These are phyloP conservation scores for Tillus elongatus DNA, from an alignment of 2,888 invertebrate genomes.

Conservation along the genomic window DNA sequence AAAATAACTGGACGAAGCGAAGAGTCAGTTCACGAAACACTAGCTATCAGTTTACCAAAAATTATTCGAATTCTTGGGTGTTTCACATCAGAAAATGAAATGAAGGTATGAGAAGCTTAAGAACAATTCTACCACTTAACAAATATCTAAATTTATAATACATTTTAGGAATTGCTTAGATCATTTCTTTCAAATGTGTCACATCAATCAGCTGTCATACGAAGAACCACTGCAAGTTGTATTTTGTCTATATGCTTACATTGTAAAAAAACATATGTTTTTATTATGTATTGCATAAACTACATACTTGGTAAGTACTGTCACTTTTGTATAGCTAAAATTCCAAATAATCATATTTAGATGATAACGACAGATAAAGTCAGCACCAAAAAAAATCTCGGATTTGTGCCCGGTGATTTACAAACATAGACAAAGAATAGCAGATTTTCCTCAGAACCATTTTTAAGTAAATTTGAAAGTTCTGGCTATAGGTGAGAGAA, in stretches of 20 bases:
- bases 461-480: too few species aligned
- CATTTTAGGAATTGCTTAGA: constrained; percentile 53
- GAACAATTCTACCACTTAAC: too few species aligned
- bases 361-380: too few species aligned
- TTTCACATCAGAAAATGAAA: constrained; percentile 62
- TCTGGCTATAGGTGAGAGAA: too few species aligned
- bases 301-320: constrained; percentile 49
- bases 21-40: constrained; percentile 60
- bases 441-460: too few species aligned
- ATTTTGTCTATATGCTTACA: constrained; percentile 72
- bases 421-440: too few species aligned
- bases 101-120: constrained; percentile 54
- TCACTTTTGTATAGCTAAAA: too few species aligned
- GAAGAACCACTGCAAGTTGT: constrained; percentile 74
- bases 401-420: too few species aligned
- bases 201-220: constrained; percentile 58
- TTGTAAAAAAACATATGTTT: constrained; percentile 60
- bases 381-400: too few species aligned
- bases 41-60: constrained; percentile 53
- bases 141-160: not conserved
- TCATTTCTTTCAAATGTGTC: constrained; percentile 58
- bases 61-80: constrained; percentile 58
- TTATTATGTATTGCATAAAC: constrained; percentile 58
- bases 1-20: constrained; percentile 62
- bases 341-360: too few species aligned